Conservation (phyloP, 2,113 vertebrate genomes). For the Hypocryptadius cinnamomeus region DNA sequence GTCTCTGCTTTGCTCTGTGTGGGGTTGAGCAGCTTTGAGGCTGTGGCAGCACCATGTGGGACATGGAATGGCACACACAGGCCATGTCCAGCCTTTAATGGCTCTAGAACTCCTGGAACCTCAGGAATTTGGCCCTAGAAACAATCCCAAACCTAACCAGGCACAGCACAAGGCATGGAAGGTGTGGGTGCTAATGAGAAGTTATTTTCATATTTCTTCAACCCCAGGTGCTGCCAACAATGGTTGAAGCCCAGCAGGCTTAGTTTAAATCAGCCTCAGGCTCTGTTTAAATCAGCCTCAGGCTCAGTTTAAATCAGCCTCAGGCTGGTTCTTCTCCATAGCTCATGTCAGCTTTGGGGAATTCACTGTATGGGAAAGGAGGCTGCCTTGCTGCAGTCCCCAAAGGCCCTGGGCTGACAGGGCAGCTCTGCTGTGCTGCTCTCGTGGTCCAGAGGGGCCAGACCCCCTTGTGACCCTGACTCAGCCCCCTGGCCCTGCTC, state of each 20-base stretch:
- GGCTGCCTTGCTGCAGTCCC: neutral
- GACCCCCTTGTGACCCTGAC: fast-evolving
- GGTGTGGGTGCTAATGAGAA: neutral
- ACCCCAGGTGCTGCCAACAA: neutral
- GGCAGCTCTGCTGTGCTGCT: neutral
- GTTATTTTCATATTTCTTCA: neutral
- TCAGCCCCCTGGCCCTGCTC: no score
- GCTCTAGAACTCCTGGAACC: neutral
- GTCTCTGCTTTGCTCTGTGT: neutral
- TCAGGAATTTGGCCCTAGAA: fast-evolving
- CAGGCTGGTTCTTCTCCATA: neutral
- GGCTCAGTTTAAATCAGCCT: neutral
- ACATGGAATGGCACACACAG: neutral
- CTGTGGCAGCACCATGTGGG: neutral
- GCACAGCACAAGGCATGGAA: neutral
- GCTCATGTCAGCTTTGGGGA: neutral
- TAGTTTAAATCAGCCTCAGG: neutral
- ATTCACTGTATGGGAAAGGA: neutral
- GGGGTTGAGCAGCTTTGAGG: neutral
- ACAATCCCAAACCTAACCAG: neutral
- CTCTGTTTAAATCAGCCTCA: neutral
- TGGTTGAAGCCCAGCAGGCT: neutral
- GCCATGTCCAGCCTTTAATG: fast-evolving
- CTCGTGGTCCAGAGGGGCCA: neutral
- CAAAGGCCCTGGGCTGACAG: neutral